Evolutionary conservation across 2,113 vertebrate species (phyloP).

Genomic region (Nicator chloris): DNA sequence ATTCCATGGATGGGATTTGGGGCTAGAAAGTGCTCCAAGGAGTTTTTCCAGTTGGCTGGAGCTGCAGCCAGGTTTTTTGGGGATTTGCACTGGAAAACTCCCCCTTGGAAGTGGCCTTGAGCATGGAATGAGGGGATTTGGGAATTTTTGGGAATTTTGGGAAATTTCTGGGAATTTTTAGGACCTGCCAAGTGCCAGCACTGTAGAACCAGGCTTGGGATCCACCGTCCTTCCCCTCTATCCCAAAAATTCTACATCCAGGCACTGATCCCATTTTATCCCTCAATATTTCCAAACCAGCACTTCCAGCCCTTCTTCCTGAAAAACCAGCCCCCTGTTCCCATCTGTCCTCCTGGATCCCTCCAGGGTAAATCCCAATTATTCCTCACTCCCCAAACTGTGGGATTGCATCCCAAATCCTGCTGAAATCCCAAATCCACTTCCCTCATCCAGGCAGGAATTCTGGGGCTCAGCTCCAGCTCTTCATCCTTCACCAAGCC

Average conservation of each 20-base stretch:
- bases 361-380: neutral
- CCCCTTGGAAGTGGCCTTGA: neutral
- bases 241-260: neutral
- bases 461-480: neutral
- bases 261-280: neutral
- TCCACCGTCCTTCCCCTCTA: neutral
- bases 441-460: neutral
- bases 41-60: rapidly evolving
- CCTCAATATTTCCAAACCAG: neutral
- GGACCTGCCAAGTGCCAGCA: neutral
- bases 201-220: neutral
- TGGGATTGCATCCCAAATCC: neutral
- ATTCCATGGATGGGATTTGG: neutral
- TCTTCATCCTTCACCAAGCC: rapidly evolving
- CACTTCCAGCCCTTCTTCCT: neutral
- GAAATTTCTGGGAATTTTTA: neutral
- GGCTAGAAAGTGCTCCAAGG: neutral
- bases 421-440: neutral
- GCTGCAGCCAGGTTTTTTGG: rapidly evolving
- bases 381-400: neutral
- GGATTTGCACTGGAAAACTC: neutral
- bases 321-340: neutral
- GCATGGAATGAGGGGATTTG: neutral
- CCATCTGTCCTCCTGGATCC: neutral
- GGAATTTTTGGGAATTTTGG: neutral